Evolutionary conservation across 2,113 vertebrate species (phyloP).

Genomic region (Platysternon megacephalum): DNA sequence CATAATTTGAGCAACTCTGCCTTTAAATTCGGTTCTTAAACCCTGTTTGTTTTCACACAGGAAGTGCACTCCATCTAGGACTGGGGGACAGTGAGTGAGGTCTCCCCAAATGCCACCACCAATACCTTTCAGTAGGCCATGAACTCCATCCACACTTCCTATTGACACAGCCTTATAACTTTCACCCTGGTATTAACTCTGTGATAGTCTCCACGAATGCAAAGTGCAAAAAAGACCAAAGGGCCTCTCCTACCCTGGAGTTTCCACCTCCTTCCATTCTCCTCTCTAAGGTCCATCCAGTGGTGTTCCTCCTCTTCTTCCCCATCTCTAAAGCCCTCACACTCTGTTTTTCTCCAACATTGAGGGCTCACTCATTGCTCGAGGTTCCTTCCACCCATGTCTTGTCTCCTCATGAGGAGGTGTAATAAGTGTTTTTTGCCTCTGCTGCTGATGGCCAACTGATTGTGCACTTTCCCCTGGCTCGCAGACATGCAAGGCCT

Average conservation of each 20-base stretch:
- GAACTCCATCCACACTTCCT: not conserved
- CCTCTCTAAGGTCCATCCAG: rapidly evolving
- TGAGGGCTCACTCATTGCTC: not conserved
- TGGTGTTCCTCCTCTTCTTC: not conserved
- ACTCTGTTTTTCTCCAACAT: not conserved
- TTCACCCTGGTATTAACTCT: not conserved
- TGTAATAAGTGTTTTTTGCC: not conserved
- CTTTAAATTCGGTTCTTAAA: not conserved
- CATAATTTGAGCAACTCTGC: not conserved
- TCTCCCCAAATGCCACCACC: not conserved
- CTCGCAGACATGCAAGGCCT: not conserved
- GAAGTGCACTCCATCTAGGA: not conserved
- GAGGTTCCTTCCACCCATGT: not conserved
- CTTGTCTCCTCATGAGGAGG: conserved; percentile 3
- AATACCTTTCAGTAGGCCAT: not conserved
- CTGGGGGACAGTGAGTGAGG: not conserved
- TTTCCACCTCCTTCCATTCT: not conserved
- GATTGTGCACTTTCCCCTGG: conserved; percentile 22
- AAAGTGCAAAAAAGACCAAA: not conserved
- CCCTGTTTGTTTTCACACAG: not conserved
- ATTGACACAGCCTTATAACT: not conserved
- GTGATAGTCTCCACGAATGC: not conserved
- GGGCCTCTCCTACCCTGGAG: not conserved
- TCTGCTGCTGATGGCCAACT: not conserved
- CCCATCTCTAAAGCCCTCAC: not conserved